Conservation (phyloP, 2,113 vertebrate species). For the Gopherus evgoodei region DNA sequence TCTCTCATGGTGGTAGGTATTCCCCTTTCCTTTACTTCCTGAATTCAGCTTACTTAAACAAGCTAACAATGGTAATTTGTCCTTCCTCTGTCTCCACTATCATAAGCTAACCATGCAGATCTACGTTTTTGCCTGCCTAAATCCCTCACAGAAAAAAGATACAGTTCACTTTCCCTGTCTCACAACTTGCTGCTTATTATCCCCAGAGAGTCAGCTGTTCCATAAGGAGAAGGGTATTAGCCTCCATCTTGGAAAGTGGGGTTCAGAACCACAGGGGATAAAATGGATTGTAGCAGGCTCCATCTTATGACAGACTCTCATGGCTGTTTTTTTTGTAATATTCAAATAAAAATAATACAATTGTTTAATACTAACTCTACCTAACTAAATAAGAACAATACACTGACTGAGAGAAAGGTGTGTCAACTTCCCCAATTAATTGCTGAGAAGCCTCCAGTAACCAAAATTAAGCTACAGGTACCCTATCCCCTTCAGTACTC, state of each 20-base stretch:
- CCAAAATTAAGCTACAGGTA: not conserved
- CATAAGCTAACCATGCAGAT: not conserved
- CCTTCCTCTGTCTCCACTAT: not conserved
- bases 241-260: not conserved
- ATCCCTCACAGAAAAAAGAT: not conserved
- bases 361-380: not conserved
- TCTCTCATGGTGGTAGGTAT: not conserved
- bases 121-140: not conserved
- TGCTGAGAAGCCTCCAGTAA: not conserved
- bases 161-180: not conserved
- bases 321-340: not conserved
- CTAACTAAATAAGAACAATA: not conserved
- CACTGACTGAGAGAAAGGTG: not conserved
- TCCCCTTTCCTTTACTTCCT: constrained; percentile 17
- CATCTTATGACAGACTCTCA: not conserved
- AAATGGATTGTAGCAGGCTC: not conserved
- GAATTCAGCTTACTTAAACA: constrained; percentile 9
- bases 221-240: not conserved
- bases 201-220: not conserved
- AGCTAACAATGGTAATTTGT: not conserved
- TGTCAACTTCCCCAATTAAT: not conserved
- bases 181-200: not conserved
- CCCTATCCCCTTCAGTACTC: not conserved
- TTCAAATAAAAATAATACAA: not conserved
- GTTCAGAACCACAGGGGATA: not conserved